Base-by-base conservation (phyloP, 1,140 invertebrate species). In the Sminthurinus signatus region DNA sequence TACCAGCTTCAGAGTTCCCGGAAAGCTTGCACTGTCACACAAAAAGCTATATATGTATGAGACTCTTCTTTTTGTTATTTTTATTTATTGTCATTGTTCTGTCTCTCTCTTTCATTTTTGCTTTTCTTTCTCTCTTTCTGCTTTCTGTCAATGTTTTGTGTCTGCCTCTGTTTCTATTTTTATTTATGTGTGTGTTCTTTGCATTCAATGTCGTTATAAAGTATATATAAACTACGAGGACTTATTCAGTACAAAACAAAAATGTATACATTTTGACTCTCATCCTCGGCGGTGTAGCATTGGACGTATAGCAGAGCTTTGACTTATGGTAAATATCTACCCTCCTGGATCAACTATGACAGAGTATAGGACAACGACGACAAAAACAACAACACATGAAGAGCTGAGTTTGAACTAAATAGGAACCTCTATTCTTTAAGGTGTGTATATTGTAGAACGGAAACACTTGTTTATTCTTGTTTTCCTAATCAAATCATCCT, bases 381-480 rank as follows among this genome's bases (percentile, higher is more conserved):
- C 5, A 36, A 36, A 36, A 8, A 8, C 32, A 36, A 8, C 32
- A 36, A 36, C 44, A 48, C 44, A n/a, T 5, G 15, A 5, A 36
- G 5, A 36, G 5, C 5, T 15, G 32, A 36, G 32, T 27, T 52
- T 52, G 15, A 29, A 56, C 29, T 56, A 43, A 46, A 59, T 32
- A 43, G 36, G 10, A 59, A 28, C 23, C n/a, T n/a, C 39, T 42
- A 66, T 66, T 61, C 64, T 61, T 51, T 31, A 60, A 68, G 61
- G 61, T 68, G 66, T n/a, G n/a, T n/a, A n/a, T n/a, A n/a, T n/a
- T n/a, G n/a, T n/a, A 58, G 61, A 64, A 68, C 66, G 66, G 66
- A 64, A 68, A 63, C 65, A 63, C 65, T 65, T 65, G 64, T 61
- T 66, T n/a, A n/a, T n/a, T n/a, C n/a, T n/a, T n/a, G n/a, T n/a